Percentiles rank a stretch among this genome's conserved stretches.
Evolutionary conservation across 1,140 invertebrate species (phyloP).

Genomic region (Brachionus rubens): DNA sequence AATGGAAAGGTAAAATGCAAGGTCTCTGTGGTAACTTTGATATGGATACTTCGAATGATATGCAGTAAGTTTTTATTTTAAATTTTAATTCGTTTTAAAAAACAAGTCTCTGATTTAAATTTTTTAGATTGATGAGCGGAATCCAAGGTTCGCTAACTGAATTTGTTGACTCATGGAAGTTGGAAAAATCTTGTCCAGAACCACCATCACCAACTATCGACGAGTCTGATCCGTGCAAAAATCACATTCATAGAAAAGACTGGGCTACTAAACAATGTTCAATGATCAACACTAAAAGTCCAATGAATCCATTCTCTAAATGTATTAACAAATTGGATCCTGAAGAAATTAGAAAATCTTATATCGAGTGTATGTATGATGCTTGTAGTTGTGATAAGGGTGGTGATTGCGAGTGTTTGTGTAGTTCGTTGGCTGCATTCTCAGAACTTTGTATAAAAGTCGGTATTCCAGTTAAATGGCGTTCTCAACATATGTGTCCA

Average conservation of each 20-base stretch:
- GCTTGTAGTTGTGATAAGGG: slow-evolving; percentile 73
- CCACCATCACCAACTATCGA: not conserved
- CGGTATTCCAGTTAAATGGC: slow-evolving; percentile 70
- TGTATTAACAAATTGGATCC: slow-evolving; percentile 41
- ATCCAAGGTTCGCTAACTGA: not conserved
- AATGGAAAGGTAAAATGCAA: slow-evolving; percentile 64
- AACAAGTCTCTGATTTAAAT: not conserved
- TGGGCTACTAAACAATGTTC: slow-evolving; percentile 45
- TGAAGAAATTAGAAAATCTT: not conserved
- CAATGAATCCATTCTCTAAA: slow-evolving; percentile 8
- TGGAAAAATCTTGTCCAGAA: slow-evolving; percentile 41
- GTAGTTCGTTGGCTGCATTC: slow-evolving; percentile 79
- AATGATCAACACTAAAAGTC: not conserved
- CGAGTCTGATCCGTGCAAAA: slow-evolving; percentile 30
- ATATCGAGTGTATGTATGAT: slow-evolving; percentile 45
- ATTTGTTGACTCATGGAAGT: slow-evolving; percentile 47
- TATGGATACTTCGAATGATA: slow-evolving; percentile 73
- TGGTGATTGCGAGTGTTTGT: slow-evolving; percentile 82
- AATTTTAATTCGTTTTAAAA: not conserved
- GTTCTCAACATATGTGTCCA: slow-evolving; percentile 74
- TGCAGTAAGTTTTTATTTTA: not conserved
- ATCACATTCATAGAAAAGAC: slow-evolving; percentile 35
- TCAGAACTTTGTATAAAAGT: slow-evolving; percentile 72
- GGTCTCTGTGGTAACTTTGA: slow-evolving; percentile 89
- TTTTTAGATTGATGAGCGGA: slow-evolving; percentile 21